Conservation (phyloP, 2,888 invertebrate genomes). For the Drosophila neutralis region DNA sequence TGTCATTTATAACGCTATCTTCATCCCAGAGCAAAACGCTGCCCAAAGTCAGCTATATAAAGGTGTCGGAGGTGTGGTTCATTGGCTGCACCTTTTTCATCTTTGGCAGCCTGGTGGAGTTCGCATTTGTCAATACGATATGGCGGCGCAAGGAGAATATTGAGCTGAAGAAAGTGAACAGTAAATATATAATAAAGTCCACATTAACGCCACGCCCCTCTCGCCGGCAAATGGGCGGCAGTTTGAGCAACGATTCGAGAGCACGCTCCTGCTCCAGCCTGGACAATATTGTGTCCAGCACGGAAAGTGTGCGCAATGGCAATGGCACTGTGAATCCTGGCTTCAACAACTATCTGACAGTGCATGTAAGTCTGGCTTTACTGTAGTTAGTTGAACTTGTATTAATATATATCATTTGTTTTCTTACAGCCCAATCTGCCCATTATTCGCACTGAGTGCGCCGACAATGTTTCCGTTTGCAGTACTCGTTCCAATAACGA, state of each 20-base stretch:
- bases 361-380: slow-evolving; percentile 71
- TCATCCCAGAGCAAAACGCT: slow-evolving; percentile 81
- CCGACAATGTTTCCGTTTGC: slow-evolving; percentile 74
- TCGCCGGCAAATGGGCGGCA: slow-evolving; percentile 72
- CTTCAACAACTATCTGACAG: slow-evolving; percentile 85
- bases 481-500: slow-evolving; percentile 72
- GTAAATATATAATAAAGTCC: slow-evolving; percentile 82
- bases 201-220: slow-evolving; percentile 81
- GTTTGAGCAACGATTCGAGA: slow-evolving; percentile 85
- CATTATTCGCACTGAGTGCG: slow-evolving; percentile 81
- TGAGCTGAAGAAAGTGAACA: slow-evolving; percentile 81
- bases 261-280: slow-evolving; percentile 88
- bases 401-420: not conserved
- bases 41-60: slow-evolving; percentile 82
- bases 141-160: slow-evolving; percentile 83
- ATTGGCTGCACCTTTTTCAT: slow-evolving; percentile 82
- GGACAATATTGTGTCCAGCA: slow-evolving; percentile 90
- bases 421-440: slow-evolving; percentile 70
- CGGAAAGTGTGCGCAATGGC: slow-evolving; percentile 86
- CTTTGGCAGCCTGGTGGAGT: slow-evolving; percentile 81
- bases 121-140: slow-evolving; percentile 82
- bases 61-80: slow-evolving; percentile 82
- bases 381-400: too few relatives aligned
- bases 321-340: slow-evolving; percentile 79
- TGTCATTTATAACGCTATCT: slow-evolving; percentile 81